A percentile compares a stretch with the other conserved stretches of the same genome.
Evolutionary conservation across 2,113 vertebrate species (phyloP).

Genomic region (Bambusicola thoracicus): DNA sequence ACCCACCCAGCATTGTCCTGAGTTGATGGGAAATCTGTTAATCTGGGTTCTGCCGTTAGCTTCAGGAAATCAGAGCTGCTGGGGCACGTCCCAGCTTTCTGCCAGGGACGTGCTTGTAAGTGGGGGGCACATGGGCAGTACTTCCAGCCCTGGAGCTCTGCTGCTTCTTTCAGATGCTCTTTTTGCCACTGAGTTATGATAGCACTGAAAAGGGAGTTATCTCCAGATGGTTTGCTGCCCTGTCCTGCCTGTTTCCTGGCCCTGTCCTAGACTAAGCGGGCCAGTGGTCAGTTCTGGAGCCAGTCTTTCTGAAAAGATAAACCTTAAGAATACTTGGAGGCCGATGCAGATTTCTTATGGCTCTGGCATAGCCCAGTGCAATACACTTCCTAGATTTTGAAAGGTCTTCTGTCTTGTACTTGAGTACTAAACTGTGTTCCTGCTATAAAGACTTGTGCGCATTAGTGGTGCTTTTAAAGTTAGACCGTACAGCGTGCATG

Average conservation of each 20-base stretch:
- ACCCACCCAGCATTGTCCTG: rapidly evolving
- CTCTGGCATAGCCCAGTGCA: neutral
- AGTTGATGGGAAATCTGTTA: neutral
- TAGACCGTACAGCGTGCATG: rapidly evolving
- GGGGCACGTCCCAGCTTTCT: neutral
- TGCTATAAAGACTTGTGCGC: neutral
- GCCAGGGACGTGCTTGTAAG: neutral
- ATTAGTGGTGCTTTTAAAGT: neutral
- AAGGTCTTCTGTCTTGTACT: neutral
- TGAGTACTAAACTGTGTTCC: neutral
- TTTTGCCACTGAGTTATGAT: neutral
- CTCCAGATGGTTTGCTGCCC: neutral
- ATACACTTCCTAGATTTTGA: neutral
- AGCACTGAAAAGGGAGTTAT: neutral
- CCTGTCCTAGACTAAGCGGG: neutral
- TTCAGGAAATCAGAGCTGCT: neutral
- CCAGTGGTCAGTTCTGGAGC: rapidly evolving
- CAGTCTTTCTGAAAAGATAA: neutral
- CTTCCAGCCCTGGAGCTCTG: rapidly evolving
- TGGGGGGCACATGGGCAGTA: rapidly evolving
- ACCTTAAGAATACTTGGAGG: neutral
- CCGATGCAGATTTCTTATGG: neutral
- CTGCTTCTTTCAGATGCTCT: neutral
- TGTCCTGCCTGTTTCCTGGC: neutral
- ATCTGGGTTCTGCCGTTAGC: neutral